These are phyloP conservation scores for Chondrilla cf. caribensis DNA, from an alignment of 37 sponge, comb jelly and placozoan species.

Conservation along the genomic window DNA sequence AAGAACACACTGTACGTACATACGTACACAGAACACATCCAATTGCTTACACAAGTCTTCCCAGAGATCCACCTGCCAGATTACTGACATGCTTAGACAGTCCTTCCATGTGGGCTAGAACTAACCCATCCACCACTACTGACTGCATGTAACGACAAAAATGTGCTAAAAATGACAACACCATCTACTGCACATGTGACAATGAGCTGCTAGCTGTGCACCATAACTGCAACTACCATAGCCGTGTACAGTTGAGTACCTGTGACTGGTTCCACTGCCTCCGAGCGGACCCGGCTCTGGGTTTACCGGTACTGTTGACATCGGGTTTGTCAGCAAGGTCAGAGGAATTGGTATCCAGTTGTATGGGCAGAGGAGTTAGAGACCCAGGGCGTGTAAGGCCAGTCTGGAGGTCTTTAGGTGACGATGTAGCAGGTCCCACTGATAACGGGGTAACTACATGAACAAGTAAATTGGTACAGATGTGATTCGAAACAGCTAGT, in stretches of 20 bases:
- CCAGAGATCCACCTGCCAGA: neutral
- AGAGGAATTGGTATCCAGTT: neutral
- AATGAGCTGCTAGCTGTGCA: too few species aligned
- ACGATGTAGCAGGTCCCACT: constrained; percentile 7
- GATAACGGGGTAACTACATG: neutral
- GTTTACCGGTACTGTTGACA: neutral
- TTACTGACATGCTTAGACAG: neutral
- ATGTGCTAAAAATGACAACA: neutral
- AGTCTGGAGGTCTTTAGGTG: neutral
- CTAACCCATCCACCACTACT: neutral
- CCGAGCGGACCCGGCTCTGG: neutral
- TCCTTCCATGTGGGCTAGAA: neutral
- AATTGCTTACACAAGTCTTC: neutral
- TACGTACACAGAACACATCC: too few species aligned
- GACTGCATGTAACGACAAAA: neutral
- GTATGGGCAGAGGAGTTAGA: neutral
- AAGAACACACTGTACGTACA: neutral
- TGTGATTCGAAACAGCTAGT: too few species aligned
- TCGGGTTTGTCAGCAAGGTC: neutral
- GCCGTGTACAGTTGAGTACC: too few species aligned
- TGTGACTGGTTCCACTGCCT: constrained; percentile 6
- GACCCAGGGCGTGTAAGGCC: neutral
- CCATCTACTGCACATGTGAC: neutral
- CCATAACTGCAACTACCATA: too few species aligned
- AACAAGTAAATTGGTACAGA: too few species aligned